Conservation (phyloP, 2,888 invertebrate genomes). For the Athalia cordata region DNA sequence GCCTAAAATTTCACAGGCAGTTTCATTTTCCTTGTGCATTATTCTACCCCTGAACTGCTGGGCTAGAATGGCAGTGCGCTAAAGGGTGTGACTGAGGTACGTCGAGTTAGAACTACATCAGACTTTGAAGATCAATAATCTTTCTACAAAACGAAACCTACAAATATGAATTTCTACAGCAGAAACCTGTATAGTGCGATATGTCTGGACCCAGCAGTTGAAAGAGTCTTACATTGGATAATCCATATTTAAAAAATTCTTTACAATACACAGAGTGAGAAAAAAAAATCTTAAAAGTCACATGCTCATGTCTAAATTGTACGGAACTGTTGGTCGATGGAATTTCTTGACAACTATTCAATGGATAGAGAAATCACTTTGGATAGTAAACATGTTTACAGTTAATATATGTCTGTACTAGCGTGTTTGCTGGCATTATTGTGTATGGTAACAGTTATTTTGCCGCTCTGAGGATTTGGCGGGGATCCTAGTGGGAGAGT, state of each 20-base stretch:
- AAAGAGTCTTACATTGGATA: neutral
- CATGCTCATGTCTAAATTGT: constrained; percentile 20
- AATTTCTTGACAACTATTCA: neutral
- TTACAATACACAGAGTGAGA: neutral
- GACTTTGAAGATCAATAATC: neutral
- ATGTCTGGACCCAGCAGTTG: neutral
- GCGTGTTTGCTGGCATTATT: constrained; percentile 65
- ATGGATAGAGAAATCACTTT: neutral
- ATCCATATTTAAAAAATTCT: constrained; percentile 1
- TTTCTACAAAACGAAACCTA: neutral
- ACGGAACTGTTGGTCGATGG: neutral
- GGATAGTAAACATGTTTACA: constrained; percentile 17
- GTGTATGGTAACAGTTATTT: constrained; percentile 59
- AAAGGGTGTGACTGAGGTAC: neutral
- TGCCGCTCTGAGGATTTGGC: constrained; percentile 58
- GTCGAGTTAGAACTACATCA: neutral
- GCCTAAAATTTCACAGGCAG: neutral
- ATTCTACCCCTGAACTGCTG: neutral
- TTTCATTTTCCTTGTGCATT: neutral
- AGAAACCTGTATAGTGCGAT: neutral
- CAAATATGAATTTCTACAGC: neutral
- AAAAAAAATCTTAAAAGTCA: constrained; percentile 2
- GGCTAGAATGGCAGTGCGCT: neutral
- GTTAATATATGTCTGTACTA: constrained; percentile 52
- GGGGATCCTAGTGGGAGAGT: constrained; percentile 66